Evolutionary conservation across 2,797 vertebrate genomes (phyloP).

Genomic region (Gobionotothen gibberifrons): DNA sequence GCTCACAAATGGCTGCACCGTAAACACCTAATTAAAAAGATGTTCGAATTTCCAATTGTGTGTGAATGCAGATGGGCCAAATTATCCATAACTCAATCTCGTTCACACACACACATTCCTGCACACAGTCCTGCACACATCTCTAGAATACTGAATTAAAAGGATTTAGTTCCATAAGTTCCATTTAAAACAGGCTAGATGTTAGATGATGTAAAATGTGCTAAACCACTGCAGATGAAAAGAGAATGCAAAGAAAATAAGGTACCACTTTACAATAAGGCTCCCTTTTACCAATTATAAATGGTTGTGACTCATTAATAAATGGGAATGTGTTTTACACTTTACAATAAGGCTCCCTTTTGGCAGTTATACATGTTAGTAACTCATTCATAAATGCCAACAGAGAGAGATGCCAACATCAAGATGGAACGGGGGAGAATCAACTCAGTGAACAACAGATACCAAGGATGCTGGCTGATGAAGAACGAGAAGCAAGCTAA

Average conservation of each 20-base stretch:
- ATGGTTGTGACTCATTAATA: too few species aligned
- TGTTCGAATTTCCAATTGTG: constrained; percentile 36
- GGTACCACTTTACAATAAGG: not conserved
- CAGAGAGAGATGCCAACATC: too few species aligned
- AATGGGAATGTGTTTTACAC: too few species aligned
- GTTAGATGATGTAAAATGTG: not conserved
- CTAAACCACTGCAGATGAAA: not conserved
- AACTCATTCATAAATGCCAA: too few species aligned
- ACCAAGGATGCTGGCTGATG: too few species aligned
- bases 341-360: too few species aligned
- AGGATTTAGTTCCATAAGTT: not conserved
- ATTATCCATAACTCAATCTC: constrained; percentile 27
- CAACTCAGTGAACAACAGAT: too few species aligned
- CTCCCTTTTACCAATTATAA: too few species aligned
- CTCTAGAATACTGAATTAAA: not conserved
- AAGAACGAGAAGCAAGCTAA: too few species aligned
- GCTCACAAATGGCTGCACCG: constrained; percentile 42
- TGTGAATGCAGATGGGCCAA: constrained; percentile 49
- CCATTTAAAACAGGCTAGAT: not conserved
- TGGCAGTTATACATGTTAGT: too few species aligned
- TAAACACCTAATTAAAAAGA: constrained; percentile 64
- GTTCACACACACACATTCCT: constrained; percentile 9
- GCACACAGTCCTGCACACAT: not conserved
- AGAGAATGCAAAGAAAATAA: not conserved
- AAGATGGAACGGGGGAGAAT: too few species aligned